Evolutionary conservation across 2,797 vertebrate genomes (phyloP).

Genomic region (Falco rusticolus): DNA sequence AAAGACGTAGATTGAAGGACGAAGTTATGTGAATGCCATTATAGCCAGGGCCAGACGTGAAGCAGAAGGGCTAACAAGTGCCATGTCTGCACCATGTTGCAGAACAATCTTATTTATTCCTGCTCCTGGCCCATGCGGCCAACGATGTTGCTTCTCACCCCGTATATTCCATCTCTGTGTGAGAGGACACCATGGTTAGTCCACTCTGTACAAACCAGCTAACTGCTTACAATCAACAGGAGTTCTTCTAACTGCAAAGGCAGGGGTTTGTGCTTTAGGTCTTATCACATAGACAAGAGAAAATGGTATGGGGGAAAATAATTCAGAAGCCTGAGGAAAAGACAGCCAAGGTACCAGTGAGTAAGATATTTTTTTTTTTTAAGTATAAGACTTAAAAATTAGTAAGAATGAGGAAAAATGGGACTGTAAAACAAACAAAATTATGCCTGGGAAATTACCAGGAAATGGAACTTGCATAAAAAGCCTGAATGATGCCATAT

Average conservation of each 20-base stretch:
- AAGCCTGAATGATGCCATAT: background rate
- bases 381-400: background rate
- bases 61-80: background rate
- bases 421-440: background rate
- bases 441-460: background rate
- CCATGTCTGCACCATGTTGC: fast-evolving
- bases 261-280: background rate
- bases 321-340: background rate
- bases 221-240: background rate
- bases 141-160: background rate
- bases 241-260: background rate
- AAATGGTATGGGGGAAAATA: background rate
- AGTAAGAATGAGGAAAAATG: background rate
- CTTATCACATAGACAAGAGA: background rate
- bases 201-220: background rate
- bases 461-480: background rate
- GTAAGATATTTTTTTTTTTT: background rate
- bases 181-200: background rate
- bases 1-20: background rate
- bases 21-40: background rate
- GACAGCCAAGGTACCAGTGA: background rate
- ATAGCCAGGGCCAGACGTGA: background rate
- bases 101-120: background rate
- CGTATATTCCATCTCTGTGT: background rate
- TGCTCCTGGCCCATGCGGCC: background rate